Percentiles rank a stretch among this genome's conserved stretches.
Evolutionary conservation across 1,140 invertebrate genomes (phyloP).

Genomic region (Zaprionus ghesquierei): DNA sequence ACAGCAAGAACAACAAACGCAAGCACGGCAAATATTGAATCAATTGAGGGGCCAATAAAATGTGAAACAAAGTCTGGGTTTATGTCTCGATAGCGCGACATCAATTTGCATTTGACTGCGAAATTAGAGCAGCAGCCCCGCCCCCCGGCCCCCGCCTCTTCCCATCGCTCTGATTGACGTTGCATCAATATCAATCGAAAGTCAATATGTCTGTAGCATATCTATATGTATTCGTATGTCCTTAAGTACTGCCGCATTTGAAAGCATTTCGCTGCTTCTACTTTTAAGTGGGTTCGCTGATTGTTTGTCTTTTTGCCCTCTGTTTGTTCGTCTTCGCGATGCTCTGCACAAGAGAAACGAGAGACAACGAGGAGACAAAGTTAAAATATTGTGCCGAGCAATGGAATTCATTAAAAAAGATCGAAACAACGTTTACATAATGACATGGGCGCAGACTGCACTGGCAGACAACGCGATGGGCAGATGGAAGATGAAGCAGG

Average conservation of each 20-base stretch:
- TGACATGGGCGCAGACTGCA: neutral
- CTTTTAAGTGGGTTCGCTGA: conserved; percentile 39
- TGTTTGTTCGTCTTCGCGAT: conserved; percentile 46
- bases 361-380: conserved; percentile 29
- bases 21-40: conserved; percentile 38
- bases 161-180: conserved; percentile 39
- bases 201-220: conserved; percentile 32
- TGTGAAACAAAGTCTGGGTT: conserved; percentile 7
- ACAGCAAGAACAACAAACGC: neutral
- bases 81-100: conserved; percentile 48
- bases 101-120: conserved; percentile 53
- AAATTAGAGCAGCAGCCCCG: conserved; percentile 38
- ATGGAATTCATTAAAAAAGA: conserved; percentile 44
- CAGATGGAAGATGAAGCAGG: neutral
- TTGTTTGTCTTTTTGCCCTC: conserved; percentile 63
- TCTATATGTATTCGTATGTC: conserved; percentile 6
- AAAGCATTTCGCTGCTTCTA: conserved; percentile 61
- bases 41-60: conserved; percentile 39
- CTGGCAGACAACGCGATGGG: neutral
- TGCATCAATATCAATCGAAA: conserved; percentile 57
- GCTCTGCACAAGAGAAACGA: neutral
- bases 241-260: conserved; percentile 25
- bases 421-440: conserved; percentile 18
- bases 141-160: neutral
- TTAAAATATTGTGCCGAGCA: conserved; percentile 36